Base-by-base conservation (phyloP, 2,888 invertebrate species). In the Epistrophe grossulariae region DNA sequence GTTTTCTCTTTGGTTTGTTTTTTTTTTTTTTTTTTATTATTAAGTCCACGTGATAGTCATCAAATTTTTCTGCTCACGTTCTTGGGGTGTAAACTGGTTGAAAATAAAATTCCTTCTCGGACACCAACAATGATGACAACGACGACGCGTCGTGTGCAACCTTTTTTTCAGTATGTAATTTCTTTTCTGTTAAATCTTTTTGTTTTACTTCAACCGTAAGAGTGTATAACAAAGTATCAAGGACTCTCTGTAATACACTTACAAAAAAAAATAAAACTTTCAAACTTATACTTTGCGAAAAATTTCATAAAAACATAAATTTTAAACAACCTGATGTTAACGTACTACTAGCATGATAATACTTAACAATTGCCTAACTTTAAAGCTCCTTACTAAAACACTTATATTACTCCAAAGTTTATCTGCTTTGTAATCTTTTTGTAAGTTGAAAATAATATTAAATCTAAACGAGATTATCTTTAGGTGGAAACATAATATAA, bases 11-110 rank as follows among this genome's bases (percentile, higher is more conserved):
- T 52, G 35, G 59, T 40, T 72, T 17, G 15, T 8, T 40, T 55
- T 40, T 0, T 7, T 35, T 35, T 35, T 35, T 7, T 7, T 35
- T 7, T 31, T 7, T 17, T 50, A 17, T 68, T 45, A 24, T 19
- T 28, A n/a, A 59, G 43, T 62, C 55, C 76, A 79, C 79, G 76
- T 87, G 76, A 76, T 76, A 71, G 68, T 68, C 74, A 79, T 79
- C 79, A 83, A 68, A 40, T 66, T 38, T 76, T 68, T 79, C 83
- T 76, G 60, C 82, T 87, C 87, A 87, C 87, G 87, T 87, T 82
- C 43, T 40, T 68, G n/a, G 50, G 43, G n/a, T 71, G 64, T 71
- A 74, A 82, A 74, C 79, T 60, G 74, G 64, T 71, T 72, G 59
- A 45, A 68, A 83, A n/a, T n/a, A 87, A 66, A 76, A 76, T 82